A percentile compares a stretch with the other conserved stretches of the same genome.
Evolutionary conservation across 2,888 invertebrate species (phyloP).

Genomic region (Netelia melanura): DNA sequence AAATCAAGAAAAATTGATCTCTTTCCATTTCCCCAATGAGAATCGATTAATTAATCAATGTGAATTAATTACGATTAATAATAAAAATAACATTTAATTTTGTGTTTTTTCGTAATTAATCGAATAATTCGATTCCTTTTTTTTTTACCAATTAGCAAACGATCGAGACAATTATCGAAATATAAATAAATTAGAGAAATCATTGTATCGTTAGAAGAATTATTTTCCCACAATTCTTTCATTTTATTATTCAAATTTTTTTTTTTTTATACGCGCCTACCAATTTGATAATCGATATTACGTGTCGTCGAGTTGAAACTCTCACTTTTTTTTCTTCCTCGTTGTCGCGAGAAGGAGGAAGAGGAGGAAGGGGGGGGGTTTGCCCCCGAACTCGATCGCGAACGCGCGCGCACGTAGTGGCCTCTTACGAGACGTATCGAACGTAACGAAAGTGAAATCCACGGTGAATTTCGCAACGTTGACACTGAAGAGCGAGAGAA

Average conservation of each 20-base stretch:
- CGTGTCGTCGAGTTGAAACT: slow-evolving; percentile 15
- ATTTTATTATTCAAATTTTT: not conserved
- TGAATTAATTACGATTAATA: too few relatives aligned
- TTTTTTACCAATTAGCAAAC: too few relatives aligned
- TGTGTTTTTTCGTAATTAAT: too few relatives aligned
- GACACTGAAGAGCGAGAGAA: slow-evolving; percentile 73
- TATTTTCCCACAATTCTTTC: not conserved
- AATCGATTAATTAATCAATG: too few relatives aligned
- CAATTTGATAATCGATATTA: not conserved
- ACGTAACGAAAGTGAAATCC: slow-evolving; percentile 77
- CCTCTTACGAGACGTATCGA: slow-evolving; percentile 68
- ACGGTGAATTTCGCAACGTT: slow-evolving; percentile 75
- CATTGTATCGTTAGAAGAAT: not conserved
- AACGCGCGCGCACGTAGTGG: slow-evolving; percentile 31
- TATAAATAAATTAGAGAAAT: not conserved
- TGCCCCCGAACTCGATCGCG: slow-evolving; percentile 53
- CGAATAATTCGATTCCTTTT: too few relatives aligned
- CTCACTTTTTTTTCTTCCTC: slow-evolving; percentile 50
- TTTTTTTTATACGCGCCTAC: not conserved
- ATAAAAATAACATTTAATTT: too few relatives aligned
- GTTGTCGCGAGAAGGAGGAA: not conserved
- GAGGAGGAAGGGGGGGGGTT: too few relatives aligned
- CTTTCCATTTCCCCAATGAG: too few relatives aligned
- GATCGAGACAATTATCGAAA: not conserved
- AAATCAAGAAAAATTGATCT: too few relatives aligned